Evolutionary conservation across 2,113 vertebrate species (phyloP).

Genomic region (Chaetorhynchus papuensis): DNA sequence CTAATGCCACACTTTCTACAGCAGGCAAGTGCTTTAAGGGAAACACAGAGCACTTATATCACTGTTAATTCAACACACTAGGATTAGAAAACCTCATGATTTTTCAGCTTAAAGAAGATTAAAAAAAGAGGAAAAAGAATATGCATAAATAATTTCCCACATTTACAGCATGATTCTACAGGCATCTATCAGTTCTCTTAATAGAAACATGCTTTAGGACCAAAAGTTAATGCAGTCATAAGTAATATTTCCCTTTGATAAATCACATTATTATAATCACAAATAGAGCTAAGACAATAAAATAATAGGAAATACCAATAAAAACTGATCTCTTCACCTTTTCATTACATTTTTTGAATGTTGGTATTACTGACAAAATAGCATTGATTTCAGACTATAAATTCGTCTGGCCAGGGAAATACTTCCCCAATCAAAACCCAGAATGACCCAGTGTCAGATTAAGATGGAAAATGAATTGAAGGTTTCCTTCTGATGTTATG

Average conservation of each 20-base stretch:
- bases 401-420: not conserved
- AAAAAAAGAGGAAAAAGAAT: not conserved
- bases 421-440: not conserved
- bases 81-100: not conserved
- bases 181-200: not conserved
- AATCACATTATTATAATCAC: not conserved
- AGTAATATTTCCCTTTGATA: not conserved
- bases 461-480: not conserved
- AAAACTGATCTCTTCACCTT: not conserved
- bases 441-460: not conserved
- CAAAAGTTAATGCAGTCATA: not conserved
- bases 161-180: not conserved
- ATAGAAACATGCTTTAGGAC: not conserved
- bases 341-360: not conserved
- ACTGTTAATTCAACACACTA: not conserved
- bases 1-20: not conserved
- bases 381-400: not conserved
- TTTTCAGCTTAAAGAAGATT: not conserved
- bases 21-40: not conserved
- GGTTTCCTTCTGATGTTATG: not conserved
- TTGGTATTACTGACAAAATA: not conserved
- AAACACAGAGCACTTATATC: fast-evolving
- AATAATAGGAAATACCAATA: not conserved
- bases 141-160: not conserved
- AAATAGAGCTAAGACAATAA: not conserved